Evolutionary conservation across 1,140 invertebrate species (phyloP), one percentile per base, ranked within the genome.

Genomic region (Bradynema listronoti): DNA sequence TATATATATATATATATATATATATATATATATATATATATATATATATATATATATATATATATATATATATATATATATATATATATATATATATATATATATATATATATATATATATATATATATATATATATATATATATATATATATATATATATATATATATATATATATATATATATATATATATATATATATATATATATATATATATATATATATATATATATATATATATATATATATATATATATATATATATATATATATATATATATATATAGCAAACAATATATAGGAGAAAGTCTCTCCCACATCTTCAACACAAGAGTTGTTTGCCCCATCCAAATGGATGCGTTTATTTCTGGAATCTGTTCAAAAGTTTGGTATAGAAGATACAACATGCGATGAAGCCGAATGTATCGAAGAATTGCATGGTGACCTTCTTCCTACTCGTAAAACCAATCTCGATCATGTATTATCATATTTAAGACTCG

Each of bases 331-430:
- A 42, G 54, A 6, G 25, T 68, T 4, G 56, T 52, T 49, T 55
- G 60, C 49, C 22, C 42, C 16, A 55, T 47, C 16, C 61, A 65
- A 65, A 57, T 68, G 71, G 71, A 60, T 73, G 30, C 65, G 66
- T 46, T 47, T 52, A 33, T 24, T 72, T 6, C 72, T 75, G 0
- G 69, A 73, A 24, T 68, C 70, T 11, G 69, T 72, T 16, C 72
- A 72, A 27, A 72, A 57, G 25, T 45, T 75, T 30, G 60, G 58
- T 4, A 75, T 70, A 29, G 72, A 75, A 45, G 70, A 72, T 32
- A 72, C 70, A 9, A 69, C 72, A 6, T 51, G 65, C 27, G 72
- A 65, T 14, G 69, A 75, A 33, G 46, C 56, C 32, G 16, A 63
- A 11, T 70, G 43, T 43, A 71, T 71, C 22, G 68, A 71, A 39